phyloP scores from a whole-genome alignment of 2,113 vertebrate genomes.

The Larimichthys crocea region DNA sequence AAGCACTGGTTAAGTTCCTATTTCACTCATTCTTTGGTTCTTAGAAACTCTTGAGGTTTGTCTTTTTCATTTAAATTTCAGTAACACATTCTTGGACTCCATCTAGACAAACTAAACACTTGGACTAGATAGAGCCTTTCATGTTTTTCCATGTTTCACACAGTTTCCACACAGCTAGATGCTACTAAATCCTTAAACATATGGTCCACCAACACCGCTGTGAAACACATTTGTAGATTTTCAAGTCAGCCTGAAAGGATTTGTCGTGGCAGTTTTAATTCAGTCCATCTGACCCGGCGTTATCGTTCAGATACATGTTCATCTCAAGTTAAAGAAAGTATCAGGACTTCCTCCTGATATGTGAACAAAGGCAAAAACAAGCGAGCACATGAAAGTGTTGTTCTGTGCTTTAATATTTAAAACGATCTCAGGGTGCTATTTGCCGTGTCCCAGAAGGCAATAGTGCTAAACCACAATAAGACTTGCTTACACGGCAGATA shows the following conservation, averaged over 20 bases:
- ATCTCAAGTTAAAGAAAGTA: not conserved
- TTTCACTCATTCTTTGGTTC: no score
- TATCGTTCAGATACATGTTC: not conserved
- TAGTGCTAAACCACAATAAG: slow-evolving; percentile 2
- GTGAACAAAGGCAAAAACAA: not conserved
- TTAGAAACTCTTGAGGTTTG: no score
- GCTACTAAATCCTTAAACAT: no score
- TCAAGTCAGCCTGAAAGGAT: not conserved
- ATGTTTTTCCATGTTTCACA: no score
- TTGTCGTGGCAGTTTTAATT: not conserved
- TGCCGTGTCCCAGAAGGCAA: not conserved
- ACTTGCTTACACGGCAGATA: slow-evolving; percentile 20
- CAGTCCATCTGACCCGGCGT: not conserved
- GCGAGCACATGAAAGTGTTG: no score
- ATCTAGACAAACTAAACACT: no score
- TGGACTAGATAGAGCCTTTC: no score
- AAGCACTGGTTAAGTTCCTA: no score
- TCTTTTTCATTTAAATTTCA: no score
- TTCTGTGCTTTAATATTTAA: slow-evolving; percentile 6
- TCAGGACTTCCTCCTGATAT: not conserved
- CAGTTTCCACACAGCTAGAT: no score
- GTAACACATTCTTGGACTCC: no score
- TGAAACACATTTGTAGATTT: not conserved
- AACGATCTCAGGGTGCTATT: not conserved
- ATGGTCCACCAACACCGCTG: no score